Evolutionary conservation across 2,113 vertebrate species (phyloP), one percentile per base, ranked within the genome.

Genomic region (Oncorhynchus masou): DNA sequence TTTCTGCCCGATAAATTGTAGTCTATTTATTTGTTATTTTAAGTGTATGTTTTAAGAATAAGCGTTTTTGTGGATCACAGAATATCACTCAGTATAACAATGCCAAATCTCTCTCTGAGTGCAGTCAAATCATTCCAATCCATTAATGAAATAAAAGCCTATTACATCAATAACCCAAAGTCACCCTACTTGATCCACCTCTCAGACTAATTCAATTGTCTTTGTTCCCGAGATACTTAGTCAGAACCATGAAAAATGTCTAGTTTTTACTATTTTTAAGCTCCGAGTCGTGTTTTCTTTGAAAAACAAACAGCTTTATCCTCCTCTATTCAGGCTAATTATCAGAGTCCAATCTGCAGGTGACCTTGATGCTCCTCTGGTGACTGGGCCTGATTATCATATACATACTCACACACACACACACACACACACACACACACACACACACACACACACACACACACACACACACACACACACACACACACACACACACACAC

Each of bases 361-460:
- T 88, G 82, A 84, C 88, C 87, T 86, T 85, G 89, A 75, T 87
- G 64, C 85, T 83, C 83, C 54, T 85, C 74, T 12, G 74, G 13
- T 76, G 79, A 84, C 67, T 6, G 54, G 48, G 79, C 87, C 86
- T 88, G 80, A 87, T 90, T 87, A 86, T 74, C 84, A 83, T 80
- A 64, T 24, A 12, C 60, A 24, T 24, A 64, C n/a, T 20, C 20
- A 20, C 22, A 4, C 60, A 13, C 9, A 12, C 39, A 39, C 8
- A 39, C 39, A 45, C 9, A 45, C 39, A 11, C 39, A 45, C 31
- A 31, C 31, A 31, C 31, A 31, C 31, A 6, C 31, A 1, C 31
- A 31, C 31, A 31, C 29, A 31, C 29, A 31, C 29, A 31, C 29
- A 31, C 4, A 5, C 29, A 31, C 29, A 5, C 29, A 39, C 7